These are phyloP conservation scores for Azemiops feae DNA, from an alignment of 2,113 vertebrate genomes.

Conservation along the genomic window DNA sequence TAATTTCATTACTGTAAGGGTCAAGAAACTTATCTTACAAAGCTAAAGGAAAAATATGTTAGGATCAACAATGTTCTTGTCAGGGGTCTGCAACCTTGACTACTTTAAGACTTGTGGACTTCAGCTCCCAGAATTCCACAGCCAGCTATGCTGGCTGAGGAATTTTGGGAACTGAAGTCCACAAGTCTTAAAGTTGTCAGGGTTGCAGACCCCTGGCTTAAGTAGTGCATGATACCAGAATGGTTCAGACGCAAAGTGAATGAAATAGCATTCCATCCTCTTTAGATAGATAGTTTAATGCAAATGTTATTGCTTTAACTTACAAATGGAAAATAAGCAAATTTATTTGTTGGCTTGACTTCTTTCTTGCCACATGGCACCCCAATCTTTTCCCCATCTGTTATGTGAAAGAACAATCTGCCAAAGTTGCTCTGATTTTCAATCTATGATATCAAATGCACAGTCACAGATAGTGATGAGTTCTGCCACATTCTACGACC, in stretches of 20 bases:
- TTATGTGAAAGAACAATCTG: not conserved
- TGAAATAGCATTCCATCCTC: not conserved
- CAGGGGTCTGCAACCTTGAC: too few relatives aligned
- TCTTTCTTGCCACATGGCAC: not conserved
- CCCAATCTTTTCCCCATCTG: not conserved
- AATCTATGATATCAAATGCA: rapidly evolving
- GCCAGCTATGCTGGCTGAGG: too few relatives aligned
- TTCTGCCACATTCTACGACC: not conserved
- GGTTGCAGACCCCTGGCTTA: not conserved
- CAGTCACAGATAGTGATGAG: not conserved
- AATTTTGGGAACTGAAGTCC: too few relatives aligned
- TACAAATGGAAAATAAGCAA: not conserved
- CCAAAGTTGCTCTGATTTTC: not conserved
- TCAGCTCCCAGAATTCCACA: too few relatives aligned
- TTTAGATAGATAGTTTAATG: constrained; percentile 11
- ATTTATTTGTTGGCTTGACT: constrained; percentile 27
- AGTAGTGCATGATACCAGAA: not conserved
- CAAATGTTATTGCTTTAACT: constrained; percentile 14
- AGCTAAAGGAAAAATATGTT: not conserved
- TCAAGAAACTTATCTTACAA: not conserved
- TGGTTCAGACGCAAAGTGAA: constrained; percentile 16
- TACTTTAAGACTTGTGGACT: too few relatives aligned
- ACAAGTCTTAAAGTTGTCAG: too few relatives aligned
- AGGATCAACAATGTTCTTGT: constrained; percentile 13
- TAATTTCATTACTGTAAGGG: constrained; percentile 10